Evolutionary conservation across 2,888 invertebrate species (phyloP).

Genomic region (Coecobrya sp.): DNA sequence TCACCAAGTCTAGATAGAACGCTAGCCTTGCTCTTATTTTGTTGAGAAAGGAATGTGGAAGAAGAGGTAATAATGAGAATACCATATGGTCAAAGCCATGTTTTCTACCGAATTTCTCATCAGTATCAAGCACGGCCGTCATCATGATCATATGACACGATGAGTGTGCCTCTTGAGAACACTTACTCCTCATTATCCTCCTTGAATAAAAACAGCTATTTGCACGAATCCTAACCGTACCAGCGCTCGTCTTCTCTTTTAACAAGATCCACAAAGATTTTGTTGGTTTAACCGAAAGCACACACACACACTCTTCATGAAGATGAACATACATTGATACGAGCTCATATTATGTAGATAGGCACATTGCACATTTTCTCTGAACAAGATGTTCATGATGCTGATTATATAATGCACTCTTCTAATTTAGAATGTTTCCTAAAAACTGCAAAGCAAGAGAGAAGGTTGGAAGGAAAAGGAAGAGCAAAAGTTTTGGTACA

Average conservation of each 20-base stretch:
- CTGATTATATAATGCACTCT: background rate
- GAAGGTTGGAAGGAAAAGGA: background rate
- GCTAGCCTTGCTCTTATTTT: constrained; percentile 9
- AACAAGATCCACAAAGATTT: constrained; percentile 4
- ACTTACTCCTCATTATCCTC: constrained; percentile 60
- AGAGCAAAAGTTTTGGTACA: background rate
- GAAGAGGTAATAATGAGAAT: constrained; percentile 18
- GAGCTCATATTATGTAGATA: no score
- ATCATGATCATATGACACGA: constrained; percentile 42
- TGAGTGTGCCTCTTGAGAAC: constrained; percentile 33
- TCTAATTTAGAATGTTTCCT: constrained; percentile 16
- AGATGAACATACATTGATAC: no score
- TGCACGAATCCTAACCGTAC: background rate
- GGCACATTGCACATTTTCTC: background rate
- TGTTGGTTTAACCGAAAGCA: background rate
- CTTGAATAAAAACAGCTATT: constrained; percentile 12
- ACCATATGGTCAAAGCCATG: constrained; percentile 49
- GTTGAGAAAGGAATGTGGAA: constrained; percentile 21
- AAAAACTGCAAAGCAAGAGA: background rate
- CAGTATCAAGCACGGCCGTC: background rate
- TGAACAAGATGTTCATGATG: background rate
- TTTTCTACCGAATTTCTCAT: background rate
- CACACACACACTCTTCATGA: background rate
- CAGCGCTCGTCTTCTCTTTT: background rate
- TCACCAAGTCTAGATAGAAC: background rate